Base-by-base conservation (phyloP, 2,113 vertebrate genomes). In the Periophthalmus modestus region DNA sequence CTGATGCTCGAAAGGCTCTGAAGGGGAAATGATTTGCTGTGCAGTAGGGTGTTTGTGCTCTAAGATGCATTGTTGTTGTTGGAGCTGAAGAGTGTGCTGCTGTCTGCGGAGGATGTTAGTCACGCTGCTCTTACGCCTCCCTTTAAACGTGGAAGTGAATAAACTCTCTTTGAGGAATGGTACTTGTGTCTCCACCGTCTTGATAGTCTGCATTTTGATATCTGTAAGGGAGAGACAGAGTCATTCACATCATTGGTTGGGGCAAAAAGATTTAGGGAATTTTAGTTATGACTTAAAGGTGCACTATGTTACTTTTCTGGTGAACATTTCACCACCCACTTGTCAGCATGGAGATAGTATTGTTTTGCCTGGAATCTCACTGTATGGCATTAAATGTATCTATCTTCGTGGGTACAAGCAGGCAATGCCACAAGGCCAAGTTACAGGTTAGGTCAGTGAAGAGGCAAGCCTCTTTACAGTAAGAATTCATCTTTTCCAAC, bases 1-100 rank as follows among this genome's bases (percentile, higher is more conserved):
- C 89, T 92, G 94, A 92, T 93, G 96, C 93, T 95, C 88, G 87
- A 89, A 93, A 57, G 55, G 84, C 84, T 87, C 85, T 15, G 87
- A 66, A 7, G 71, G 54, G 66, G 66, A n/a, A 69, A 70, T 48
- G 67, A 61, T 39, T 43, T 43, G 39, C 16, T 62, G 80, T 63
- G 81, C 19, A 1, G 16, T 43, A 0, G 59, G 73, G 52, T 54
- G 92, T 88, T 88, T 89, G 62, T 92, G 80, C 72, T 88, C 85
- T 55, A 76, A 82, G 72, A 87, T 84, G 48, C 66, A 62, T 10
- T 85, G 77, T 1, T 82, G 85, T 34, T 84, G 94, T 80, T 86
- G 92, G 55, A 87, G 84, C 2, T 86, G 92, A 62, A 79, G 34
- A 0, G 84, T 73, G 54, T 90, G 72, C 68, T 80, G 84, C 52